Evolutionary conservation across 1,140 invertebrate species (phyloP).

Genomic region (Diorhabda elongata): DNA sequence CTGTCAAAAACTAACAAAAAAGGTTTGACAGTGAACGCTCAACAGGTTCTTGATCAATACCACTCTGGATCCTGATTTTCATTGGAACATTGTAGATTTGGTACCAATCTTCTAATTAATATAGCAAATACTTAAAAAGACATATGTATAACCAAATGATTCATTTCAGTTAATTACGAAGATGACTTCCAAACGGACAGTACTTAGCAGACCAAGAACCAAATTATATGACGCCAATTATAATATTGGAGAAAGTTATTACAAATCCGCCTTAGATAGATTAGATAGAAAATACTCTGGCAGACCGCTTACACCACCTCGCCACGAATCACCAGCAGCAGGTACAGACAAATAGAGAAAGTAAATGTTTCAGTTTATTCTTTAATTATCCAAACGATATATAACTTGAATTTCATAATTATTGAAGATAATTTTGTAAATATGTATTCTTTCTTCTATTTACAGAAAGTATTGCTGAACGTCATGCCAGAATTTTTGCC

Average conservation of each 20-base stretch:
- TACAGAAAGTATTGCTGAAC: constrained; percentile 37
- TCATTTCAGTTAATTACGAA: background rate
- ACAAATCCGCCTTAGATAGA: constrained; percentile 67
- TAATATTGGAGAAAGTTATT: constrained; percentile 73
- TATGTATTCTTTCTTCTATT: background rate
- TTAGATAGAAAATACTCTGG: constrained; percentile 66
- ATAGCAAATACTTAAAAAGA: no score
- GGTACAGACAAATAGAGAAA: background rate
- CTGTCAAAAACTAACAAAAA: no score
- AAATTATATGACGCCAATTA: constrained; percentile 77
- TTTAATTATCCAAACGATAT: no score
- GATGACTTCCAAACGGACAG: constrained; percentile 38
- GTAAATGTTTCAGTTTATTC: no score
- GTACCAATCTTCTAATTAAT: no score
- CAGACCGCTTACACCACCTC: constrained; percentile 47
- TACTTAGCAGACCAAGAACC: constrained; percentile 58
- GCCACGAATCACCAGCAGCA: constrained; percentile 42
- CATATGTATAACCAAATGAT: no score
- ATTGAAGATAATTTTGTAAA: no score
- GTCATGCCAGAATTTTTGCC: constrained; percentile 51
- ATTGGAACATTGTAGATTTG: no score
- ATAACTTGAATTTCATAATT: no score
- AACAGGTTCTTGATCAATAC: no score
- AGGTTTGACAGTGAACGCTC: no score
- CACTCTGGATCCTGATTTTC: no score